Conservation (phyloP, 2,797 vertebrate species). For the Hapalemur alaotrensis region DNA sequence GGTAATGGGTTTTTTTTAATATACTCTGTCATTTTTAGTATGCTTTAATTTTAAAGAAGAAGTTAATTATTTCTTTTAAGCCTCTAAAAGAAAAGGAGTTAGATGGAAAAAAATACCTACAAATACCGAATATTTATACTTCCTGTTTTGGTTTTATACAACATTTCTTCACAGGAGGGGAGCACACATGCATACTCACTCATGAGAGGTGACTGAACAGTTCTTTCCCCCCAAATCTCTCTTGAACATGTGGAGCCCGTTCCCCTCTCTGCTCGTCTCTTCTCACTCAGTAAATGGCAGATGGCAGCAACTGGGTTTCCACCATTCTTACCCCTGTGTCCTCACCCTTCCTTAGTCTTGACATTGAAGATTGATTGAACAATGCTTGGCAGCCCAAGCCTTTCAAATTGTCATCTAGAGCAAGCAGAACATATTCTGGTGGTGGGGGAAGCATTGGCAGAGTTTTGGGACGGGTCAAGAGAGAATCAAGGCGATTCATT, state of each 20-base stretch:
- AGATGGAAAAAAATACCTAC: not conserved
- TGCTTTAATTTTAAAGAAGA: slow-evolving; percentile 16
- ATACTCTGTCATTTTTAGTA: not conserved
- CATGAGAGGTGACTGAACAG: not conserved
- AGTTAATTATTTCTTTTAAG: slow-evolving; percentile 30
- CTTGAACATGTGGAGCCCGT: rapidly evolving
- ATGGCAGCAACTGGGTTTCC: not conserved
- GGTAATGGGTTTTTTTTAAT: not conserved
- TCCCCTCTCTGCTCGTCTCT: no score
- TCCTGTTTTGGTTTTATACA: not conserved
- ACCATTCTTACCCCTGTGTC: not conserved
- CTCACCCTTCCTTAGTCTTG: not conserved
- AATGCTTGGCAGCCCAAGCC: not conserved
- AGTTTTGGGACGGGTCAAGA: not conserved
- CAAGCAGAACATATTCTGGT: not conserved
- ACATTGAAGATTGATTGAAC: not conserved
- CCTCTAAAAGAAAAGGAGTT: not conserved
- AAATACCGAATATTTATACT: not conserved
- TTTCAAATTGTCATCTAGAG: not conserved
- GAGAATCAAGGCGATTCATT: not conserved
- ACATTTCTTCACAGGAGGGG: not conserved
- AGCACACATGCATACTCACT: not conserved
- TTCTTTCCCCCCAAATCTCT: not conserved
- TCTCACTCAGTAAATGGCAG: not conserved
- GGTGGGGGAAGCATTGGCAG: not conserved